A percentile compares a stretch with the other conserved stretches of the same genome.
Evolutionary conservation across 2,113 vertebrate genomes (phyloP).

Genomic region (Oceanites oceanicus): DNA sequence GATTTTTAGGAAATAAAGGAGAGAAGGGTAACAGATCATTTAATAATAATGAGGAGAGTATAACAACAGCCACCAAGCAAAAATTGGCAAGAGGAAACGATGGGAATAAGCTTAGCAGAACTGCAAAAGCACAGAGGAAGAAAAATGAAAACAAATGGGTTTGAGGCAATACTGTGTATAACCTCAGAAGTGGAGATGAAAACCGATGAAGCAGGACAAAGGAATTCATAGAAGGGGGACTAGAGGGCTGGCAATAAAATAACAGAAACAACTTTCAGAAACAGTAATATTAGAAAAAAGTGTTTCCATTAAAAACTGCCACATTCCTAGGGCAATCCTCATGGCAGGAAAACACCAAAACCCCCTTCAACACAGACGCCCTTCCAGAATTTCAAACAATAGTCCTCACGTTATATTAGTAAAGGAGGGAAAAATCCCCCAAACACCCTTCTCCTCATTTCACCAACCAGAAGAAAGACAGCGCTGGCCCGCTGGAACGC

Average conservation of each 20-base stretch:
- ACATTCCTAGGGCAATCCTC: background rate
- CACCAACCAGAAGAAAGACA: background rate
- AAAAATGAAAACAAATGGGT: background rate
- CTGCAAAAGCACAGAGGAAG: background rate
- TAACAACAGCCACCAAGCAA: background rate
- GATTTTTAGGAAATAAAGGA: background rate
- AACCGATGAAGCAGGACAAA: background rate
- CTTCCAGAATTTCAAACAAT: background rate
- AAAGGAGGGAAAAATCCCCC: background rate
- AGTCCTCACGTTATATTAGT: background rate
- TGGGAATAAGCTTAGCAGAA: background rate
- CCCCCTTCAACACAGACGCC: background rate
- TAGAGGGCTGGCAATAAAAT: background rate
- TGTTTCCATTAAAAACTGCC: background rate
- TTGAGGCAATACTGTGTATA: background rate
- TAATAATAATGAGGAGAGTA: background rate
- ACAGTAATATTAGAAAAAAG: background rate
- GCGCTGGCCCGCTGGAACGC: background rate
- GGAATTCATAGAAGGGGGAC: background rate
- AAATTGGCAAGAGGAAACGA: background rate
- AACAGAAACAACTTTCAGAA: background rate
- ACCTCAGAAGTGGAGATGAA: background rate
- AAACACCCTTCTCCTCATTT: background rate
- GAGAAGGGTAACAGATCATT: background rate
- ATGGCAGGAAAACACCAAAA: background rate